Percentiles rank a stretch among this genome's conserved stretches.
Evolutionary conservation across 1,140 invertebrate species (phyloP).

Genomic region (Plectrocnemia conspersa): DNA sequence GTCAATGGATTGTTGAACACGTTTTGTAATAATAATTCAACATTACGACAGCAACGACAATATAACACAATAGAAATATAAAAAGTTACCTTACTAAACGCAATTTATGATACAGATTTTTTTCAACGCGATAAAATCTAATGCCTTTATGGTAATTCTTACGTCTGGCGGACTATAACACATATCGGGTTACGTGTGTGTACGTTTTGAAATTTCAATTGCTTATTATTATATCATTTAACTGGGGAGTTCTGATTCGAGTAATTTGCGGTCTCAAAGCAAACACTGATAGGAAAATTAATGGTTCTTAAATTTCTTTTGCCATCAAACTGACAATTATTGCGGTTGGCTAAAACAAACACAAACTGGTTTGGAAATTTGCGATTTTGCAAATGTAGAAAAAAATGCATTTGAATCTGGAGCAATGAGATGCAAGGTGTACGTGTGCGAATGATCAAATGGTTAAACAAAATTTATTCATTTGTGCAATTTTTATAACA

Average conservation of each 20-base stretch:
- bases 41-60: no score
- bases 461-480: background rate
- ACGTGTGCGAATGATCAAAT: background rate
- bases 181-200: background rate
- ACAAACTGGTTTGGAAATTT: background rate
- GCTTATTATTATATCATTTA: background rate
- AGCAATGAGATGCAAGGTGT: background rate
- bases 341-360: conserved; percentile 10
- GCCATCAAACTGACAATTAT: no score
- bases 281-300: conserved; percentile 7
- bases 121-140: no score
- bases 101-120: no score
- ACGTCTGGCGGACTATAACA: background rate
- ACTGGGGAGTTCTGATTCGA: background rate
- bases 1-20: no score
- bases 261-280: conserved; percentile 14
- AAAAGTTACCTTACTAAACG: no score
- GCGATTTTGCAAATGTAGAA: background rate
- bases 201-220: background rate
- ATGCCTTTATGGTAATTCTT: no score
- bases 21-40: no score
- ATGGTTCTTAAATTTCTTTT: conserved; percentile 5
- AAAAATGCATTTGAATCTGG: background rate
- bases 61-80: no score
- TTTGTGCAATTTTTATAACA: no score